phyloP scores from a whole-genome alignment of 2,797 vertebrate genomes.

The Spinus pinus region DNA sequence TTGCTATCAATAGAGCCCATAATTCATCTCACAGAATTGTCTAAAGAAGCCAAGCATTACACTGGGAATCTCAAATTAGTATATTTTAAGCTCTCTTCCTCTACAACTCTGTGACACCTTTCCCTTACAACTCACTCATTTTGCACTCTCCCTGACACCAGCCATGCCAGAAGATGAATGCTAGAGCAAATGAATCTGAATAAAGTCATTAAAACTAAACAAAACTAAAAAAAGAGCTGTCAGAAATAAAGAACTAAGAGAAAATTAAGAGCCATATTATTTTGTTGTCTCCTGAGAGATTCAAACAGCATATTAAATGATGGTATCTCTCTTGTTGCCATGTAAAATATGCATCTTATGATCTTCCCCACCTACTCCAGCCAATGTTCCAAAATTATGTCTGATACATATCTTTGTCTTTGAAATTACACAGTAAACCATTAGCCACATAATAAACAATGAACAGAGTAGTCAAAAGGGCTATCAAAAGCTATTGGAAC shows the following conservation, averaged over 20 bases:
- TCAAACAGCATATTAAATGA: background rate
- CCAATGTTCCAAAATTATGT: background rate
- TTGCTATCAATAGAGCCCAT: background rate
- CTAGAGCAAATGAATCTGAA: constrained; percentile 23
- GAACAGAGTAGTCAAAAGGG: background rate
- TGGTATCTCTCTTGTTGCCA: background rate
- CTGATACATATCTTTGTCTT: background rate
- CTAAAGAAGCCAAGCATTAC: constrained; percentile 10
- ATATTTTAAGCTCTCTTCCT: background rate
- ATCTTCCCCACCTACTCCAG: background rate
- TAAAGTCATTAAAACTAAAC: background rate
- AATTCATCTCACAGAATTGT: background rate
- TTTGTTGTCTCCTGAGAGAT: background rate
- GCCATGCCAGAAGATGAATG: background rate
- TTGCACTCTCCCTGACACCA: background rate
- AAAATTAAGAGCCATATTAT: background rate
- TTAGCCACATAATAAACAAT: background rate
- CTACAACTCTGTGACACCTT: background rate
- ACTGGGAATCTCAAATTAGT: constrained; percentile 14
- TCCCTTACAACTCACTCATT: background rate
- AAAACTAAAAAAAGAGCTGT: background rate
- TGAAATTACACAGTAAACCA: background rate
- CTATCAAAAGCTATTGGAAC: background rate
- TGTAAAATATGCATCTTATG: background rate
- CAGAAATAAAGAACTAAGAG: background rate